phyloP scores from a whole-genome alignment of 2,113 vertebrate species.

The Pelvicachromis taeniatus region DNA sequence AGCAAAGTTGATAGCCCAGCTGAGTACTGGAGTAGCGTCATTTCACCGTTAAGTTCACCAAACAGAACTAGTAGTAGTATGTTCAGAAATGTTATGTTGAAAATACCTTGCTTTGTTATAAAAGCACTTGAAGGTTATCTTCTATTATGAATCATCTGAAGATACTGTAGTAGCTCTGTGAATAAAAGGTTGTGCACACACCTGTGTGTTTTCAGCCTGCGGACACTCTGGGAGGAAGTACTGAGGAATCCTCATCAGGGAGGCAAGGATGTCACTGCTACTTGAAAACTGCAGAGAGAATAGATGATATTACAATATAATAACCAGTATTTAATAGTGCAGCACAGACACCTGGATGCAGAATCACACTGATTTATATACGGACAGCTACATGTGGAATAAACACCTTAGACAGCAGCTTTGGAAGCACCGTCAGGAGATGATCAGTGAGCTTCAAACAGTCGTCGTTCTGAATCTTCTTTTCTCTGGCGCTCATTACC shows the following conservation, averaged over 20 bases:
- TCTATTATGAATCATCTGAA: background rate
- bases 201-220: slow-evolving; percentile 59
- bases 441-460: slow-evolving; percentile 82
- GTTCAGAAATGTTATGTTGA: background rate
- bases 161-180: background rate
- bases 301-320: background rate
- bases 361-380: background rate
- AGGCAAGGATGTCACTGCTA: slow-evolving; percentile 72
- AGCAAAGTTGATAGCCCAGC: background rate
- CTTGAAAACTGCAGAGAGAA: slow-evolving; percentile 75
- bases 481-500: slow-evolving; percentile 77
- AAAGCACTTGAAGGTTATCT: background rate
- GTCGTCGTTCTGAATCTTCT: slow-evolving; percentile 81
- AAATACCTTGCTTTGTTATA: background rate
- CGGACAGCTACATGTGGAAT: background rate
- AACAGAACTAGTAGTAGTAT: background rate
- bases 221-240: slow-evolving; percentile 78
- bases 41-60: background rate
- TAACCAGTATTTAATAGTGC: background rate
- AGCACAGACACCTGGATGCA: background rate
- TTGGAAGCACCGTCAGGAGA: slow-evolving; percentile 78
- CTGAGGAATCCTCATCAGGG: slow-evolving; percentile 83
- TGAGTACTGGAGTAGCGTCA: background rate
- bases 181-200: slow-evolving; percentile 23
- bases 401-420: slow-evolving; percentile 83